Percentiles rank a stretch among this genome's conserved stretches.
Conservation (phyloP, 2,113 vertebrate genomes). For the Rhizomys pruinosus region DNA sequence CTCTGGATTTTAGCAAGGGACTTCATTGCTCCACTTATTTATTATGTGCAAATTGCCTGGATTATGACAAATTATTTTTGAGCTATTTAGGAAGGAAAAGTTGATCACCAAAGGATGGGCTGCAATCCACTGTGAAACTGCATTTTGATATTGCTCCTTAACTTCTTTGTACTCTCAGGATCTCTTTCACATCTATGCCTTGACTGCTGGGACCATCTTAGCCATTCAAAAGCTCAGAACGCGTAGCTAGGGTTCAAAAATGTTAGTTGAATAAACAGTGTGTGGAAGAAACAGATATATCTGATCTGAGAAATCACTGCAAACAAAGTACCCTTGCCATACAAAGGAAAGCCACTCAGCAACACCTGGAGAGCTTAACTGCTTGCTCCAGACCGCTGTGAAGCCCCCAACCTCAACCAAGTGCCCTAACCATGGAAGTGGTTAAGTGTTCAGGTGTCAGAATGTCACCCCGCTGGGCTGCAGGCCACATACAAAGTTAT, state of each 20-base stretch:
- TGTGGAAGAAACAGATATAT: conserved; percentile 17
- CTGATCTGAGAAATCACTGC: conserved; percentile 46
- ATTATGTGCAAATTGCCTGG: background rate
- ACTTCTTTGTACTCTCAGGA: background rate
- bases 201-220: background rate
- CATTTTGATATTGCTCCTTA: background rate
- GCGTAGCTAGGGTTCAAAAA: background rate
- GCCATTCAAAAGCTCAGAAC: background rate
- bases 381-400: conserved; percentile 55
- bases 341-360: conserved; percentile 29
- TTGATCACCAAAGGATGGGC: background rate
- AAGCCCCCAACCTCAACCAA: conserved; percentile 65
- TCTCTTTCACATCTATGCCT: background rate
- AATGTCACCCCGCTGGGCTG: conserved; percentile 70
- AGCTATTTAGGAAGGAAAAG: background rate
- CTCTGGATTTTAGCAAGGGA: background rate
- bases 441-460: conserved; percentile 81
- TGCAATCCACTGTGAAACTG: background rate
- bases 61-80: background rate
- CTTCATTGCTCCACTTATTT: background rate
- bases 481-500: conserved; percentile 76
- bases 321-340: conserved; percentile 8
- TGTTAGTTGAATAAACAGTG: conserved; percentile 32
- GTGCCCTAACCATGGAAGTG: conserved; percentile 56
- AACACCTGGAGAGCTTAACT: conserved; percentile 71